Conservation (phyloP, 2,888 invertebrate genomes). For the Aporophyla lueneburgensis region DNA sequence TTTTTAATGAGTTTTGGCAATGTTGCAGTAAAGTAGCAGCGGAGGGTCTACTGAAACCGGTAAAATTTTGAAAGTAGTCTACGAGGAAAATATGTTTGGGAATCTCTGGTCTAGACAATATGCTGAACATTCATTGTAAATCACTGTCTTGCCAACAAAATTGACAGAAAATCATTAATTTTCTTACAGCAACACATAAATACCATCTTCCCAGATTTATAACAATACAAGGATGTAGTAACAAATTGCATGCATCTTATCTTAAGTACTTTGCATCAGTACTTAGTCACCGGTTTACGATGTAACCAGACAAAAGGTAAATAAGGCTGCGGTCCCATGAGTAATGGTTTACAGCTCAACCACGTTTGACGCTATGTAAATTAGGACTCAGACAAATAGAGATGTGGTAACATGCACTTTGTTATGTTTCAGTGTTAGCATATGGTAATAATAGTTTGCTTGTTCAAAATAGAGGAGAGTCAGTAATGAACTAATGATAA, state of each 20-base stretch:
- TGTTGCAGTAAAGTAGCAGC: no score
- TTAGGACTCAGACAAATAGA: conserved; percentile 45
- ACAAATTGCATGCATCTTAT: conserved; percentile 42
- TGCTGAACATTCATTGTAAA: neutral
- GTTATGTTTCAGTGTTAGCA: conserved; percentile 26
- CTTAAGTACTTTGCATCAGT: conserved; percentile 32
- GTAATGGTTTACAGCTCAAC: conserved; percentile 57
- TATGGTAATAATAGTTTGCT: conserved; percentile 30
- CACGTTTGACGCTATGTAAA: conserved; percentile 50
- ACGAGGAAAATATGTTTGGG: no score
- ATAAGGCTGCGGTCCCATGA: conserved; percentile 48
- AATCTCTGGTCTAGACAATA: no score
- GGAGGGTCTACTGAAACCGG: no score
- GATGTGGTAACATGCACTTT: conserved; percentile 31
- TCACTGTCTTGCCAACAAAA: neutral
- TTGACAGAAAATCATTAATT: conserved; percentile 16
- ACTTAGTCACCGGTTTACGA: conserved; percentile 62
- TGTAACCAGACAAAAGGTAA: conserved; percentile 38
- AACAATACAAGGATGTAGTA: conserved; percentile 33
- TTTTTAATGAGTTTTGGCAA: no score
- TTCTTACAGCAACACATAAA: neutral
- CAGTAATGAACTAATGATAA: no score
- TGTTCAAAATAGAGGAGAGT: conserved; percentile 21
- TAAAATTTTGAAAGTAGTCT: no score
- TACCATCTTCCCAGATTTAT: conserved; percentile 8